phyloP scores from a whole-genome alignment of 2,888 invertebrate species.

The Eupsilia transversa region DNA sequence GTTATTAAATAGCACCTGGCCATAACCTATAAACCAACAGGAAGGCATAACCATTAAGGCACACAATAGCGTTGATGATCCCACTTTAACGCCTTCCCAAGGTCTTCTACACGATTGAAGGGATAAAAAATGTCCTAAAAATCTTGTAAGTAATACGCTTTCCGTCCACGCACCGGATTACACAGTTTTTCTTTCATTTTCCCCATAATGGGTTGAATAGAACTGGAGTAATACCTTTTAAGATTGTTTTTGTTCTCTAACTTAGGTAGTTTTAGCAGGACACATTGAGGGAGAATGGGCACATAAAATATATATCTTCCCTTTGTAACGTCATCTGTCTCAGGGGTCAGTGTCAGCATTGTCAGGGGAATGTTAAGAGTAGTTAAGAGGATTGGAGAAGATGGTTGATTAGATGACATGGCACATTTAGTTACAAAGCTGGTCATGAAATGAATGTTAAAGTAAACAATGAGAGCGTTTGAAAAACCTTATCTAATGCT shows the following conservation, averaged over 20 bases:
- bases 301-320: slow-evolving; percentile 44
- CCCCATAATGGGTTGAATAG: slow-evolving; percentile 44
- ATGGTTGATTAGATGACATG: neutral
- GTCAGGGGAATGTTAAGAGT: neutral
- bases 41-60: slow-evolving; percentile 22
- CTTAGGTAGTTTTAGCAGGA: slow-evolving; percentile 32
- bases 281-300: slow-evolving; percentile 34
- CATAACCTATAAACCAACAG: slow-evolving; percentile 8
- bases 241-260: slow-evolving; percentile 41
- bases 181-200: slow-evolving; percentile 48
- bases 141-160: slow-evolving; percentile 43
- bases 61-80: slow-evolving; percentile 40
- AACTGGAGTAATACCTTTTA: slow-evolving; percentile 36
- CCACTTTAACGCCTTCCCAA: neutral
- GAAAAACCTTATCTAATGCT: neutral
- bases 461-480: neutral
- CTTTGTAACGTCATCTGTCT: neutral
- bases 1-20: slow-evolving; percentile 1
- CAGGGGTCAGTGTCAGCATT: slow-evolving; percentile 11
- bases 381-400: no score
- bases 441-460: neutral
- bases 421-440: neutral
- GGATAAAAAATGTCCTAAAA: slow-evolving; percentile 30
- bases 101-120: neutral
- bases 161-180: slow-evolving; percentile 51